A percentile compares a stretch with the other conserved stretches of the same genome.
Conservation (phyloP, 23 tunicate genomes). For the Halocynthia aurantium region DNA sequence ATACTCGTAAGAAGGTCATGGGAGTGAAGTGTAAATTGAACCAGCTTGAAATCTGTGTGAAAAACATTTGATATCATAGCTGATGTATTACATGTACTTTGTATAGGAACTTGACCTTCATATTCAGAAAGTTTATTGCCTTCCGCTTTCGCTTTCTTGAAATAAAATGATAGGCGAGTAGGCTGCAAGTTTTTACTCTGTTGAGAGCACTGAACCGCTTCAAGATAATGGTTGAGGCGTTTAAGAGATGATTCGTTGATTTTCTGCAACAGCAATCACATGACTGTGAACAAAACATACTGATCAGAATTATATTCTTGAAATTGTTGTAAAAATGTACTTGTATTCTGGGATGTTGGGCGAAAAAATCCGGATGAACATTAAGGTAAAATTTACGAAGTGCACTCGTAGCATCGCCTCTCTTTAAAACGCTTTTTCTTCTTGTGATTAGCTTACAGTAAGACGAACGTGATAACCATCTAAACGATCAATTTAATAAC, state of each 20-base stretch:
- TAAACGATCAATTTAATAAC: too few species aligned
- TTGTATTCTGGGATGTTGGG: conserved; percentile 26
- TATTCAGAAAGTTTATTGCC: not conserved
- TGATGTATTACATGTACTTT: too few species aligned
- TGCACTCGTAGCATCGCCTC: conserved; percentile 5
- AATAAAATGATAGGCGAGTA: conserved; percentile 14
- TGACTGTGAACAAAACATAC: not conserved
- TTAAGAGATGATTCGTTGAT: conserved; percentile 22
- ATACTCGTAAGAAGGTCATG: conserved; percentile 23
- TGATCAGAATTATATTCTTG: not conserved
- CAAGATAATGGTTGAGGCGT: conserved; percentile 14
- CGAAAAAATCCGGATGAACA: conserved; percentile 28
- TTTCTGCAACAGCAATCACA: conserved; percentile 12
- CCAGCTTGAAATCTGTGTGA: conserved; percentile 20
- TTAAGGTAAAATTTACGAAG: conserved; percentile 15
- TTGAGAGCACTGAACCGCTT: conserved; percentile 18
- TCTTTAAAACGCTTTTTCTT: too few species aligned
- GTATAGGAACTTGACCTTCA: not conserved
- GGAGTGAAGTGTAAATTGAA: conserved; percentile 15
- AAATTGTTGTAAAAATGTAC: not conserved
- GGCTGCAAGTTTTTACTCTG: conserved; percentile 14
- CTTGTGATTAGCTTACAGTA: too few species aligned
- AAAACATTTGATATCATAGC: not conserved
- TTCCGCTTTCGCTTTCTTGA: not conserved
- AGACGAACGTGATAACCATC: too few species aligned